phyloP scores from a whole-genome alignment of 2,797 vertebrate genomes.

The Pipistrellus pipistrellus region DNA sequence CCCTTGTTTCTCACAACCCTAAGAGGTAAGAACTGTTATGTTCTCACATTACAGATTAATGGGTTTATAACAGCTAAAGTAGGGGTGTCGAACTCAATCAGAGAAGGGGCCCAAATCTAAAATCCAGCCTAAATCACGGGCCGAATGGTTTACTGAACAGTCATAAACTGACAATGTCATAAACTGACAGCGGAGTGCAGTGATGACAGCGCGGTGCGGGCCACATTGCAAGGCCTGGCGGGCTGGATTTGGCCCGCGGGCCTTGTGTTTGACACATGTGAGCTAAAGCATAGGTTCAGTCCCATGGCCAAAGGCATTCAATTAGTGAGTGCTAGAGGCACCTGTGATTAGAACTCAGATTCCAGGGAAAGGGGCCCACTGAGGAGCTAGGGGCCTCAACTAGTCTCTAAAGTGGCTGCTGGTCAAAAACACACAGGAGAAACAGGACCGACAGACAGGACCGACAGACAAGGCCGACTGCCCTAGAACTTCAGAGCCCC shows the following conservation, averaged over 20 bases:
- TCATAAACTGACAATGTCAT: too few relatives aligned
- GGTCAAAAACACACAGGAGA: slow-evolving; percentile 14
- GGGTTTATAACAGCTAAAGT: background rate
- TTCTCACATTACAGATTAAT: slow-evolving; percentile 20
- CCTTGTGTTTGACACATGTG: too few relatives aligned
- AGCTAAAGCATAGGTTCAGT: background rate
- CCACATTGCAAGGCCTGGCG: too few relatives aligned
- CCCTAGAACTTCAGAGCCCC: background rate
- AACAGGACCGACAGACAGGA: background rate
- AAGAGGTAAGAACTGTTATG: slow-evolving; percentile 1
- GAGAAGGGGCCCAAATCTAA: too few relatives aligned
- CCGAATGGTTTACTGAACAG: too few relatives aligned
- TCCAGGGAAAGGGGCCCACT: background rate
- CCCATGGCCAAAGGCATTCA: background rate
- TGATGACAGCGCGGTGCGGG: too few relatives aligned
- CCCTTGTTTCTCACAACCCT: background rate
- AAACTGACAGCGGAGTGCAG: too few relatives aligned
- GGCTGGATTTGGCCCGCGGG: too few relatives aligned
- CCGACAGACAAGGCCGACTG: background rate
- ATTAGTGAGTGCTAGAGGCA: background rate
- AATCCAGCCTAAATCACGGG: too few relatives aligned
- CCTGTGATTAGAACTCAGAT: background rate
- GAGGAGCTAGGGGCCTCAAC: background rate
- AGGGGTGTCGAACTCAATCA: too few relatives aligned
- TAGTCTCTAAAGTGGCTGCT: background rate